These are phyloP conservation scores for Acrocera orbiculus DNA, from an alignment of 2,888 invertebrate species.

Conservation along the genomic window DNA sequence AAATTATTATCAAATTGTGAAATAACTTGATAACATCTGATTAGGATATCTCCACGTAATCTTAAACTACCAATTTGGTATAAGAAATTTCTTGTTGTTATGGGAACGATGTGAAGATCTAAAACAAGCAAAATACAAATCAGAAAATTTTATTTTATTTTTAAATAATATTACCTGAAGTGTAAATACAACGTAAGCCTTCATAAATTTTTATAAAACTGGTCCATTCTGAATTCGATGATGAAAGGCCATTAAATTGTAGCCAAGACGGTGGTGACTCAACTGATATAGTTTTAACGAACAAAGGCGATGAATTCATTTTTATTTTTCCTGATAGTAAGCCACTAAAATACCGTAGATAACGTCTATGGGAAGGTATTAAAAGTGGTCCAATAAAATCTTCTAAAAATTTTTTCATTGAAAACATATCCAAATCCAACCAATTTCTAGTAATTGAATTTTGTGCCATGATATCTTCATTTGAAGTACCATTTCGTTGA, in stretches of 20 bases:
- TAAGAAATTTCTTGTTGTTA: conserved; percentile 40
- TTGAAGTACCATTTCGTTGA: conserved; percentile 15
- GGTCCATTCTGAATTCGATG: conserved; percentile 38
- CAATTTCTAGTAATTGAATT: conserved; percentile 16
- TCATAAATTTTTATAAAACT: conserved; percentile 80
- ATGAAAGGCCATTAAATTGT: conserved; percentile 24
- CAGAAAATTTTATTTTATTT: too few relatives aligned
- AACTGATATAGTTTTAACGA: conserved; percentile 70
- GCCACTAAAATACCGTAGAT: conserved; percentile 83
- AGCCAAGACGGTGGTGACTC: conserved; percentile 68
- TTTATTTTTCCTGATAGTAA: conserved; percentile 73
- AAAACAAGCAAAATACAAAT: conserved; percentile 1
- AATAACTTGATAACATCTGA: conserved; percentile 72
- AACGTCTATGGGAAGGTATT: conserved; percentile 63
- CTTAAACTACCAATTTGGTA: conserved; percentile 38
- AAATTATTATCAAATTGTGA: conserved; percentile 16
- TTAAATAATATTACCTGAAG: conserved; percentile 43
- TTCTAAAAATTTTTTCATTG: conserved; percentile 81
- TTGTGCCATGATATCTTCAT: conserved; percentile 16
- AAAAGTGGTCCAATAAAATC: conserved; percentile 53
- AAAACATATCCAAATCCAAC: conserved; percentile 77
- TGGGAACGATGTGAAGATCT: conserved; percentile 20
- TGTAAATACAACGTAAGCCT: conserved; percentile 75
- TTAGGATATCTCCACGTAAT: conserved; percentile 72
- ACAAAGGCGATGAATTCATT: conserved; percentile 73